Evolutionary conservation across 1,140 invertebrate genomes (phyloP), one percentile per base, ranked within the genome.

Genomic region (Drosophila paulistorum): DNA sequence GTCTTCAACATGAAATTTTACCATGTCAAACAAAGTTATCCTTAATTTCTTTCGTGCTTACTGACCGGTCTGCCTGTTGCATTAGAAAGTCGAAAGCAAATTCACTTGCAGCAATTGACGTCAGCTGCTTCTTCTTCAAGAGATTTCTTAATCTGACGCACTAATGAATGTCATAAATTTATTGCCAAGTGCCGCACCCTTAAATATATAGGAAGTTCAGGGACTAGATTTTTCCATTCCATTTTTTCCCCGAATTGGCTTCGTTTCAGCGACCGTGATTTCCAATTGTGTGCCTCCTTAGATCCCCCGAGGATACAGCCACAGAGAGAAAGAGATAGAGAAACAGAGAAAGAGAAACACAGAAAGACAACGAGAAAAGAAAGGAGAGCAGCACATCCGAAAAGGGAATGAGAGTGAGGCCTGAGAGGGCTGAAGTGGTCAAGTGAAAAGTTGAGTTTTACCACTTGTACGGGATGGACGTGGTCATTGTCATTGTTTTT

Each of bases 141-240:
- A 76, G 70, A 87, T 87, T 91, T 81, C 82, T 79, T 91, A 91
- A 91, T 91, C 90, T 90, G 82, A 84, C 85, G 81, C 90, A 90
- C 90, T 91, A 91, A 91, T 91, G 90, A 91, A 91, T 91, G 90
- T 91, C 90, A 91, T 91, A 91, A 91, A 91, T 91, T 91, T 91
- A 91, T 91, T 79, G 89, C 71, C 76, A 64, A 80, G 79, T 82
- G 75, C 45, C 45, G 45, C 45, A 51, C 45, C 45, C 45, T 51
- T 51, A 51, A 51, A 51, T 51, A 4, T 51, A 7, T 51, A 20
- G 17, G 9, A 51, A 51, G 17, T 51, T 20, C 9, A 23, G 45
- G 45, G 45, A 20, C 20, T 41, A 39, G 37, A 17, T 45, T 45
- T 48, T 48, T 67, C 7, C 48, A 3, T 64, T 57, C 69, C 66